These are phyloP conservation scores for Luffia ferchaultella DNA, from an alignment of 2,888 invertebrate species.

Conservation along the genomic window DNA sequence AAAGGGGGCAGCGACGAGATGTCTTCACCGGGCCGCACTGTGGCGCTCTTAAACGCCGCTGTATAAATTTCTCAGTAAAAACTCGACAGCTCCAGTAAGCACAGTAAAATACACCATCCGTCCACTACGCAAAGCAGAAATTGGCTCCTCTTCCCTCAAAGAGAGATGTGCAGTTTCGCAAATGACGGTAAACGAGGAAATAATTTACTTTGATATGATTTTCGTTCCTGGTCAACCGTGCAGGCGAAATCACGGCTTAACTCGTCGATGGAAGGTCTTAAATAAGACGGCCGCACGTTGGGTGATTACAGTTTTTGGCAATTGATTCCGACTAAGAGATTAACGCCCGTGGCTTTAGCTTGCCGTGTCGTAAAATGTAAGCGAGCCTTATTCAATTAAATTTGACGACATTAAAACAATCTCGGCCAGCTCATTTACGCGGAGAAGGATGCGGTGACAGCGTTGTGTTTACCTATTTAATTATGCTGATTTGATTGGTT, in stretches of 20 bases:
- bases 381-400: constrained; percentile 64
- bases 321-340: constrained; percentile 57
- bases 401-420: constrained; percentile 58
- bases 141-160: constrained; percentile 18
- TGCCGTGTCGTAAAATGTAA: constrained; percentile 54
- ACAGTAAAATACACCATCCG: constrained; percentile 39
- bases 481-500: constrained; percentile 13
- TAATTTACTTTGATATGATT: constrained; percentile 58
- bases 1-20: constrained; percentile 47
- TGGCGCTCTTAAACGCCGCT: constrained; percentile 47
- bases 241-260: constrained; percentile 34
- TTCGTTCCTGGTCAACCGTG: constrained; percentile 29
- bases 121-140: constrained; percentile 26
- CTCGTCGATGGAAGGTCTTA: constrained; percentile 24
- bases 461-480: constrained; percentile 26
- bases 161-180: constrained; percentile 44
- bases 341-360: constrained; percentile 49
- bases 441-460: constrained; percentile 32
- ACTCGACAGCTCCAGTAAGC: constrained; percentile 23
- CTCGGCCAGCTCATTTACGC: constrained; percentile 48
- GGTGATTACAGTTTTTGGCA: constrained; percentile 54
- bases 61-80: constrained; percentile 57
- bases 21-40: constrained; percentile 37
- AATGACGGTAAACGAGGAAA: constrained; percentile 46
- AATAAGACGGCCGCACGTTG: constrained; percentile 22